Base-by-base conservation (phyloP, 2,888 invertebrate genomes). In the Atrina japonica region DNA sequence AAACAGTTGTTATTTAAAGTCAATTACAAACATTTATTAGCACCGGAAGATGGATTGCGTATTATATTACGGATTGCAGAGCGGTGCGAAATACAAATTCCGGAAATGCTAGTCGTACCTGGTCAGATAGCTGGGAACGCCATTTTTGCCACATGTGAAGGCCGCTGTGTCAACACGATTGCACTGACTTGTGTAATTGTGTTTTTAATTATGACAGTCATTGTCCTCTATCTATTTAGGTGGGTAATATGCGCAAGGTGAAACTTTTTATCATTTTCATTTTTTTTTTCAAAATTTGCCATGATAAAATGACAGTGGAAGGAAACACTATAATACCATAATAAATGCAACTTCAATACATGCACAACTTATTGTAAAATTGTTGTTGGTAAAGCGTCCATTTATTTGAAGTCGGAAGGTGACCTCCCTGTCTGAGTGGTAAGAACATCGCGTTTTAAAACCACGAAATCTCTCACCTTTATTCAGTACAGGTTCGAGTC, bases 41-140 rank as follows among this genome's bases (percentile, higher is more conserved):
- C 59, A 60, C 61, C 60, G 23, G 70, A 70, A 41, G 61, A 61
- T 18, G 70, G 70, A 7, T 21, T 70, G 25, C 35, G 52, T 25
- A 70, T 70, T 21, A 52, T 70, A 30, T 40, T 70, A n/a, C 50
- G 52, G 25, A 66, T 70, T 29, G 70, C 70, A 1, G 55, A 50
- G 47, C 66, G 70, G 6, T 70, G 70, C 49, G 61, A 70, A 53
- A 66, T 70, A 41, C 45, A 59, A 9, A 50, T 66, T 23, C 70
- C 70, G 40, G 61, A 61, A 49, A 40, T 66, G 50, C 41, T 53
- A n/a, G 58, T 47, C 6, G 43, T 56, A n/a, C 60, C 60, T 50
- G 70, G 66, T 43, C 70, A 60, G n/a, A 47, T 70, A 23, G 66
- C 53, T 27, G 70, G 60, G 1, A 43, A 65, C 27, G 52, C 47